These are phyloP conservation scores for Tridacna crocea DNA, from an alignment of 2,888 invertebrate species.

Conservation along the genomic window DNA sequence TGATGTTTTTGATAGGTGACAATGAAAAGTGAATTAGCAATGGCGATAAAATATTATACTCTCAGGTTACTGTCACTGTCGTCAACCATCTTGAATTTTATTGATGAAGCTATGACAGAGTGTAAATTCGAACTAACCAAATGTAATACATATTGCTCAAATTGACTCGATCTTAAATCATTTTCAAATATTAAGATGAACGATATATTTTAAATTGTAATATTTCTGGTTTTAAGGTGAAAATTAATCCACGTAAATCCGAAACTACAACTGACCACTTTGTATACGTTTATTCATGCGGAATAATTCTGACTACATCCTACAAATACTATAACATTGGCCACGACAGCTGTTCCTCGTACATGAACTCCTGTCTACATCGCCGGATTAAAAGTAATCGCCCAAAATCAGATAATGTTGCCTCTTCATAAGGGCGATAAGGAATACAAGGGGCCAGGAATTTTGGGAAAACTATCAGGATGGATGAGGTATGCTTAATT, in stretches of 20 bases:
- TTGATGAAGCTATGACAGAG: neutral
- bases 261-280: too few relatives aligned
- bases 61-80: neutral
- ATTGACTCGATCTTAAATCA: too few relatives aligned
- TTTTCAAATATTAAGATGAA: too few relatives aligned
- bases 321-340: slow-evolving; percentile 16
- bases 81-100: slow-evolving; percentile 19
- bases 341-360: slow-evolving; percentile 63
- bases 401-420: slow-evolving; percentile 77
- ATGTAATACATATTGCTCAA: too few relatives aligned
- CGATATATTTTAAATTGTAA: too few relatives aligned
- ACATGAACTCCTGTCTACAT: neutral
- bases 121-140: too few relatives aligned
- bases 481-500: slow-evolving; percentile 82
- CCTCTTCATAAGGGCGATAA: slow-evolving; percentile 83
- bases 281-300: neutral
- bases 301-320: slow-evolving; percentile 6
- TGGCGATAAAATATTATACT: neutral
- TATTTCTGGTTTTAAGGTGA: too few relatives aligned
- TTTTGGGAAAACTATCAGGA: slow-evolving; percentile 83
- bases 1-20: too few relatives aligned
- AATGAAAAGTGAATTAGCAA: too few relatives aligned
- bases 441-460: slow-evolving; percentile 80
- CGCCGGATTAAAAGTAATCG: too few relatives aligned
- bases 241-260: neutral